Base-by-base conservation (phyloP, 2,888 invertebrate species). In the Unio delphinus region DNA sequence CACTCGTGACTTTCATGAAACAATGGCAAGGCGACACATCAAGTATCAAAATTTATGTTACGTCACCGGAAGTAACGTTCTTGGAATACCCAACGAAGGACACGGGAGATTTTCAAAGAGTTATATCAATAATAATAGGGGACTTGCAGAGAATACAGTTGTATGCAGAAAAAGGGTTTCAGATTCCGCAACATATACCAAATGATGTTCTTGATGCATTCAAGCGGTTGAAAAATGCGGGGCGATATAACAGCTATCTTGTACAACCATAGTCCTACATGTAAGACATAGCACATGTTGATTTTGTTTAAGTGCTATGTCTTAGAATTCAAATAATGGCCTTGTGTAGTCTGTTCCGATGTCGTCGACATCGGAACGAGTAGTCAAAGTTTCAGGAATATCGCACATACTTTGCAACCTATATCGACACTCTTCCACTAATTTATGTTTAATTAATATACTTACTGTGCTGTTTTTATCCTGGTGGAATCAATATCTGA, bases 1-100 rank as follows among this genome's bases (percentile, higher is more conserved):
- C 80, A 1, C 83, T 80, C 65, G 84, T 86, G 62, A 88, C 88
- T 15, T 87, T 88, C 69, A 75, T 82, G 78, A 85, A 86, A 73
- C 86, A 86, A 73, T 88, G 85, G 86, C 82, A 83, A 5, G 79
- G 70, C 6, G 75, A 78, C 15, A 59, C 74, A 11, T 54, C 65
- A n/a, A 67, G 75, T 17, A 54, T 77, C 60, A 64, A 68, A 8
- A 76, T 86, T 1, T 61, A 57, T 28, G 84, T 87, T 65, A 82
- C 83, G 64, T 87, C 87, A 67, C 86, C 87, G n/a, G 74, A 78
- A 15, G 76, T 87, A 45, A 64, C 78, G 3, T 60, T 87, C 45
- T 55, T 71, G 30, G 74, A 82, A 3, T 87, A 86, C 65, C 83
- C 84, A 4, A 82, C 78, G 65, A 67, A 77, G 17, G 72, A 76